Evolutionary conservation across 2,888 invertebrate genomes (phyloP), one percentile per base, ranked within the genome.

Genomic region (Taenaris catops): DNA sequence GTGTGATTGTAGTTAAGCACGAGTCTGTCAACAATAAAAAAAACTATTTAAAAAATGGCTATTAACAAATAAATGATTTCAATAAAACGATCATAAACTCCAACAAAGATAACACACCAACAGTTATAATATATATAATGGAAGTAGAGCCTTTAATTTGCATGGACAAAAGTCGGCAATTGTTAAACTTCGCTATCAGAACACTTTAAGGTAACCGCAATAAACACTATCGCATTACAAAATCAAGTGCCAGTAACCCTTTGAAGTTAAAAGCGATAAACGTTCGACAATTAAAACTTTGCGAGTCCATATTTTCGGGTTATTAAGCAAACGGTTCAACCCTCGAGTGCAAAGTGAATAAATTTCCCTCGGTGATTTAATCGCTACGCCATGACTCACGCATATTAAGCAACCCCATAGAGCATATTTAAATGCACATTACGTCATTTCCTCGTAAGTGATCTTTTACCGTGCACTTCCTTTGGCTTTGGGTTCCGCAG

Each of bases 351-450:
- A 20, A 21, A 34, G 26, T 34, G 25, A 26, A 41, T 25, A 28
- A 29, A 26, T 36, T 32, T 17, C 62, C 59, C 44, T 55, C 55
- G 49, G 45, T 62, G 68, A 74, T 76, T 71, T 61, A 58, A 65
- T 65, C 57, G 46, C 32, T 55, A 49, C 49, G 51, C 48, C 49
- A 55, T 58, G 51, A 66, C 63, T 72, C 68, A 69, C 59, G 61
- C 55, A 61, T 59, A 59, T 57, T 61, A 59, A 50, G 46, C 54
- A 57, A 47, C 58, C 55, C 55, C 41, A 48, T 50, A 49, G 50
- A 48, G 26, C 62, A 64, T 71, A 69, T 79, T 79, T 70, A 76
- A 75, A 74, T 65, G 58, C 55, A 62, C 70, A 76, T 76, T 79
- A 76, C 57, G 50, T 53, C 54, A 66, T 68, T 66, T 71, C 67